phyloP scores from a whole-genome alignment of 2,888 invertebrate species.

The Aphidius colemani region DNA sequence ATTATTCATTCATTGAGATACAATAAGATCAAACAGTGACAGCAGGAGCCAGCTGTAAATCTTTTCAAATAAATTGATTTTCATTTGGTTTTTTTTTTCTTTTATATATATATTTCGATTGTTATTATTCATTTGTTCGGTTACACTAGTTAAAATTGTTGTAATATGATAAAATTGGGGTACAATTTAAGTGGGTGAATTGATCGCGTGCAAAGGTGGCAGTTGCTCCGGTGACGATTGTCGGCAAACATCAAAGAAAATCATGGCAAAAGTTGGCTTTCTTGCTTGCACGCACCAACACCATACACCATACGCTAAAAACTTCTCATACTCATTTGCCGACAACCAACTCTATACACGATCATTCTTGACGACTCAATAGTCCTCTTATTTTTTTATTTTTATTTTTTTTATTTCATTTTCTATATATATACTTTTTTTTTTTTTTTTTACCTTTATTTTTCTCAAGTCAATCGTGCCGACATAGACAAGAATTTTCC shows the following conservation, averaged over 20 bases:
- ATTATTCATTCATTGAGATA: too few relatives aligned
- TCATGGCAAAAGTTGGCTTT: slow-evolving; percentile 27
- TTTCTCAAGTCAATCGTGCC: slow-evolving; percentile 3
- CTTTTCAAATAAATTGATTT: background rate
- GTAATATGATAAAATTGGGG: too few relatives aligned
- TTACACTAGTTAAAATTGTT: too few relatives aligned
- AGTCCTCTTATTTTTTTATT: background rate
- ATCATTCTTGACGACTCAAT: slow-evolving; percentile 45
- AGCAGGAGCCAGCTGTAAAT: too few relatives aligned
- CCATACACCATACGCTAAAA: slow-evolving; percentile 4
- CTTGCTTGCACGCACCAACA: slow-evolving; percentile 19
- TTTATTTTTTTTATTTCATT: too few relatives aligned
- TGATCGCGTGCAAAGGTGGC: slow-evolving; percentile 31
- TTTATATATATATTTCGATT: background rate
- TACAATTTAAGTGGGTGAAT: slow-evolving; percentile 4
- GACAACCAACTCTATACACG: background rate
- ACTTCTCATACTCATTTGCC: slow-evolving; percentile 2
- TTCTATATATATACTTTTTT: slow-evolving; percentile 5
- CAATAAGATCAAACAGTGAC: too few relatives aligned
- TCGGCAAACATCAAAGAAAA: slow-evolving; percentile 28
- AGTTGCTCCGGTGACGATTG: slow-evolving; percentile 27
- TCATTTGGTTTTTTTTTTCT: slow-evolving; percentile 3
- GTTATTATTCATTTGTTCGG: too few relatives aligned
- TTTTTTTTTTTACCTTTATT: slow-evolving; percentile 16
- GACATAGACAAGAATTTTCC: background rate